These are phyloP conservation scores for Zaprionus davidi DNA, from an alignment of 1,140 invertebrate genomes.

Conservation along the genomic window DNA sequence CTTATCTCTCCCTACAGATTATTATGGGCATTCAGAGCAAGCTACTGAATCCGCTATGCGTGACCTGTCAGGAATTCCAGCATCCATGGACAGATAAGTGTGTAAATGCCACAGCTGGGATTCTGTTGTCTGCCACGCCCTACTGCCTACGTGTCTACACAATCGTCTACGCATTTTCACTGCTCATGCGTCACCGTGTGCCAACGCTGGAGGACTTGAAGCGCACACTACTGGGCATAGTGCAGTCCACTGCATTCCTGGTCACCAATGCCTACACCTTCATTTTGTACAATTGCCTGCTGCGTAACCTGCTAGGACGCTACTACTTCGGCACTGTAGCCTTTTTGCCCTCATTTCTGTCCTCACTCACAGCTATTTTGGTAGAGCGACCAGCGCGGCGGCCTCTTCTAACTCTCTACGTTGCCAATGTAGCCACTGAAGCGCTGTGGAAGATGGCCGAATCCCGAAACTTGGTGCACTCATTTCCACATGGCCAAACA, in stretches of 20 bases:
- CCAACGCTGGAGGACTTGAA: constrained; percentile 87
- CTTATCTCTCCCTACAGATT: constrained; percentile 19
- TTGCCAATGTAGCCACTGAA: constrained; percentile 93
- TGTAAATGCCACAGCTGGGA: constrained; percentile 87
- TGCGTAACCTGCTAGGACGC: constrained; percentile 87
- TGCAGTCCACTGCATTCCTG: constrained; percentile 91
- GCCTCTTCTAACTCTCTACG: constrained; percentile 90
- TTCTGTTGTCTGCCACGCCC: constrained; percentile 88
- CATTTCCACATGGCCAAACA: constrained; percentile 88
- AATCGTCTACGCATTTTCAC: constrained; percentile 90
- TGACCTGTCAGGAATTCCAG: constrained; percentile 89
- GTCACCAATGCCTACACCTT: constrained; percentile 90
- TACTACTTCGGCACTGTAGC: constrained; percentile 89
- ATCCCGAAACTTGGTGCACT: constrained; percentile 86
- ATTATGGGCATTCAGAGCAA: constrained; percentile 89
- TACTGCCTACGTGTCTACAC: constrained; percentile 91
- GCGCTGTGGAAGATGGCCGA: constrained; percentile 90
- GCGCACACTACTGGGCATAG: constrained; percentile 88
- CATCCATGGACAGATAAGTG: constrained; percentile 93
- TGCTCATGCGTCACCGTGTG: constrained; percentile 88
- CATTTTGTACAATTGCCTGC: constrained; percentile 89
- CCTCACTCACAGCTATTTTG: constrained; percentile 89
- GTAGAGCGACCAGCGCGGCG: constrained; percentile 90
- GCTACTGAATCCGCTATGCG: constrained; percentile 81
- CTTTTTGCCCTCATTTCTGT: constrained; percentile 89